A percentile compares a stretch with the other conserved stretches of the same genome.
Conservation (phyloP, 1,140 invertebrate species). For the Drosophila yakuba region DNA sequence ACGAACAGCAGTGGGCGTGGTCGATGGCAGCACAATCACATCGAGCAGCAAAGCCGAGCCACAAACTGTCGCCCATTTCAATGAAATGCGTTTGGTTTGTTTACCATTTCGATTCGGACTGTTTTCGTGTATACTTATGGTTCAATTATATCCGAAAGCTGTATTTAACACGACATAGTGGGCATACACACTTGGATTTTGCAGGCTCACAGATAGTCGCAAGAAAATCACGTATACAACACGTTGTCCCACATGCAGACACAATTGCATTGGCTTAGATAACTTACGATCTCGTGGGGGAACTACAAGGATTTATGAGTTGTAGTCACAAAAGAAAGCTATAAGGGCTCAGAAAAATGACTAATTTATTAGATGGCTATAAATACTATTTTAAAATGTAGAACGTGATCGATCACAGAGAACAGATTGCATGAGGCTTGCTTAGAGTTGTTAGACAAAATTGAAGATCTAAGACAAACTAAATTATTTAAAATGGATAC, state of each 20-base stretch:
- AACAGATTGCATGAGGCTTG: neutral
- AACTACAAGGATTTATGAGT: neutral
- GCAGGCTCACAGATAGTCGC: slow-evolving; percentile 1
- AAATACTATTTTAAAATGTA: neutral
- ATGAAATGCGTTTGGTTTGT: slow-evolving; percentile 33
- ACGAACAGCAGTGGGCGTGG: slow-evolving; percentile 29
- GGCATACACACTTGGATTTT: neutral
- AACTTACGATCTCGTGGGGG: neutral
- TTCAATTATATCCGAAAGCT: slow-evolving; percentile 16
- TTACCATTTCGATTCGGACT: slow-evolving; percentile 5
- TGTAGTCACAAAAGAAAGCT: neutral
- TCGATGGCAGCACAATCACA: slow-evolving; percentile 10
- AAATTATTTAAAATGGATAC: neutral
- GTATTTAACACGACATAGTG: neutral
- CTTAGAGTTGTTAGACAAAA: neutral
- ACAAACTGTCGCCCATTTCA: slow-evolving; percentile 33
- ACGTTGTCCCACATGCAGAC: slow-evolving; percentile 17
- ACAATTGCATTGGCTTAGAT: slow-evolving; percentile 7
- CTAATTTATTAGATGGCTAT: neutral
- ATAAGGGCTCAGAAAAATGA: no score
- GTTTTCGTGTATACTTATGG: slow-evolving; percentile 2
- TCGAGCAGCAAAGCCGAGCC: slow-evolving; percentile 1
- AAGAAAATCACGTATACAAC: slow-evolving; percentile 35
- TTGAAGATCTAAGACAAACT: neutral
- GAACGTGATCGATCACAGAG: neutral